Evolutionary conservation across 2,888 invertebrate species (phyloP).

Genomic region (Branchellion lobata): DNA sequence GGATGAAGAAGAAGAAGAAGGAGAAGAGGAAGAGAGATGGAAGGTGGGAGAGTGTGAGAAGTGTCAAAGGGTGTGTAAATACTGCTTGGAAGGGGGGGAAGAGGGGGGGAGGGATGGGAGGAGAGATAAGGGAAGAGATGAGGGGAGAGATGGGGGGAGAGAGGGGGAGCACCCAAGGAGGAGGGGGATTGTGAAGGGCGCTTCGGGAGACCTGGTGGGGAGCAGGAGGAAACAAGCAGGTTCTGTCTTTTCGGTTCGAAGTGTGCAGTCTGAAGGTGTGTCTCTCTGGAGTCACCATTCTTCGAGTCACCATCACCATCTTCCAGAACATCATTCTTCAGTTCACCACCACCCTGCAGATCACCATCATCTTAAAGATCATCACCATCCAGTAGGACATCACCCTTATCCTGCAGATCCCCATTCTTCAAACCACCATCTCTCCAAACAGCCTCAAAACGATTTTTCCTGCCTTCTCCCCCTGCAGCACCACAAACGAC

Average conservation of each 20-base stretch:
- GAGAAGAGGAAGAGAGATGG: background rate
- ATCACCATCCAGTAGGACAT: too few species aligned
- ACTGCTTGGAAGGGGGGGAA: background rate
- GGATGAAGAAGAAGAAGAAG: background rate
- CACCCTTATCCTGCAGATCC: too few species aligned
- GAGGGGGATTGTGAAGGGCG: background rate
- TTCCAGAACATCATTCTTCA: too few species aligned
- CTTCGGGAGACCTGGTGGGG: background rate
- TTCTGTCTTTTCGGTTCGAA: background rate
- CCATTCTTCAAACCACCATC: background rate
- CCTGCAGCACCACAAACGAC: background rate
- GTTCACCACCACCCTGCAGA: background rate
- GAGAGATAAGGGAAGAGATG: background rate
- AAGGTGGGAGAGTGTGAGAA: background rate
- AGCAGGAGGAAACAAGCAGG: background rate
- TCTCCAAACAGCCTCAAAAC: background rate
- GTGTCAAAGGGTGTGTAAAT: background rate
- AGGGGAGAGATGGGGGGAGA: background rate
- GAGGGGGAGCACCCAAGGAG: too few species aligned
- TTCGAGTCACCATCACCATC: too few species aligned
- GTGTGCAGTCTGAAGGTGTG: slow-evolving; percentile 6
- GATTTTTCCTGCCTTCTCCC: background rate
- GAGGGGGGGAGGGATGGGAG: background rate
- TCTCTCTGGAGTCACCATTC: background rate
- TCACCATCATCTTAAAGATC: too few species aligned